phyloP scores from a whole-genome alignment of 2,113 vertebrate species.

The Crotalus viridis region DNA sequence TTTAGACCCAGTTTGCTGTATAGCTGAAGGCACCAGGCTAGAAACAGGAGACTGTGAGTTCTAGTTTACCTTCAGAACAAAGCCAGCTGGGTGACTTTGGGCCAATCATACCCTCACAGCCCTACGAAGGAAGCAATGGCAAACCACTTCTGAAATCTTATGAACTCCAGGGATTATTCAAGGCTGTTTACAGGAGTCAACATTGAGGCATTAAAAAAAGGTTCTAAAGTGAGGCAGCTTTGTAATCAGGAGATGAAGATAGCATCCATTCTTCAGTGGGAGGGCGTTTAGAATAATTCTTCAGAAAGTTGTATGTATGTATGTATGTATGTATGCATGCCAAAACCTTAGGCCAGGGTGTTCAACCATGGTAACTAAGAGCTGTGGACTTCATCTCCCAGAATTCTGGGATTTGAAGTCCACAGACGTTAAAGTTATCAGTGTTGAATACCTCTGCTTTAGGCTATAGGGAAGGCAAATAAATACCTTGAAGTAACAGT shows the following conservation, averaged over 20 bases:
- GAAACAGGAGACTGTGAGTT: not conserved
- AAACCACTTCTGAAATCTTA: not conserved
- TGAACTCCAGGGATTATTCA: not conserved
- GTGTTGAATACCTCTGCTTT: no score
- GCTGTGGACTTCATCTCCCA: no score
- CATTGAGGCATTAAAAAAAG: not conserved
- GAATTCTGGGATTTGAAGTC: no score
- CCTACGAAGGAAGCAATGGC: not conserved
- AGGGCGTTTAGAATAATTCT: not conserved
- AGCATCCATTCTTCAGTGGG: not conserved
- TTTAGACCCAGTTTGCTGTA: no score
- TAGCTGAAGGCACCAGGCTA: not conserved
- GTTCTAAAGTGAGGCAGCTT: not conserved
- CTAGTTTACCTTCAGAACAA: not conserved
- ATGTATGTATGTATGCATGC: not conserved
- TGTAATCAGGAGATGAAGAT: not conserved
- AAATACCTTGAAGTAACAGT: not conserved
- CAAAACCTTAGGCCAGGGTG: no score
- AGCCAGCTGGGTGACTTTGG: not conserved
- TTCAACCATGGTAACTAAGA: no score
- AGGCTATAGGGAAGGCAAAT: not conserved
- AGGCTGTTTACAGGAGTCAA: not conserved
- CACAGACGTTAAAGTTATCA: no score
- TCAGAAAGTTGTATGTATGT: not conserved
- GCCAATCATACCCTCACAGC: not conserved